Evolutionary conservation across 1,140 invertebrate genomes (phyloP).

Genomic region (Drosophila takahashii): DNA sequence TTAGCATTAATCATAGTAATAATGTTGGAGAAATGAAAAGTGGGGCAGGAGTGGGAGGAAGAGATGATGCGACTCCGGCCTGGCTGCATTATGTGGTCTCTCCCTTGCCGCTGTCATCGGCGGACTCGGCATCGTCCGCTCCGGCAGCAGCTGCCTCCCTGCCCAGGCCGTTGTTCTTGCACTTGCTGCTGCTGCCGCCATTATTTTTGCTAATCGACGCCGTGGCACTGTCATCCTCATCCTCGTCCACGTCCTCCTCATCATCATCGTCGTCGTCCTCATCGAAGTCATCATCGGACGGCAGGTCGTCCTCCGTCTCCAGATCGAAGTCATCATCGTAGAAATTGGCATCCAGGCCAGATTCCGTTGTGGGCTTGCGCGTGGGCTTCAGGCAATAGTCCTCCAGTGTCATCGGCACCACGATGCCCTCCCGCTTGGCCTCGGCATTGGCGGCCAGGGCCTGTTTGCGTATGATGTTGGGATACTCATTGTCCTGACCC

Average conservation of each 20-base stretch:
- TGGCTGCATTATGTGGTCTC: constrained; percentile 80
- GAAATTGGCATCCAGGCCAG: constrained; percentile 93
- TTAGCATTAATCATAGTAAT: constrained; percentile 61
- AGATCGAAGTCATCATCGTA: constrained; percentile 96
- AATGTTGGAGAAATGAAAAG: constrained; percentile 56
- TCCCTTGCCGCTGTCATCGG: constrained; percentile 83
- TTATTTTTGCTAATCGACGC: constrained; percentile 60
- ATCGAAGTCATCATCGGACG: constrained; percentile 87
- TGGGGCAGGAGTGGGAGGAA: constrained; percentile 39
- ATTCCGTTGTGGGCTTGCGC: constrained; percentile 91
- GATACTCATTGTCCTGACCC: constrained; percentile 99
- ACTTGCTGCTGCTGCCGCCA: constrained; percentile 48
- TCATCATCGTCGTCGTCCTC: constrained; percentile 87
- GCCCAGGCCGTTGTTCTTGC: constrained; percentile 69
- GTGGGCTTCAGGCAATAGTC: constrained; percentile 98
- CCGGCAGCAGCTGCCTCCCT: constrained; percentile 29
- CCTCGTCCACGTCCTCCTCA: constrained; percentile 51
- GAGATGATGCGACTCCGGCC: constrained; percentile 13
- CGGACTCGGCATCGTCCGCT: constrained; percentile 66
- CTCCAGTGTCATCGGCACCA: constrained; percentile 98
- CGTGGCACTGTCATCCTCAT: constrained; percentile 86
- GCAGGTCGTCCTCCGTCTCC: constrained; percentile 91
- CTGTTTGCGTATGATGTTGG: constrained; percentile 99
- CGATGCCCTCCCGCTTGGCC: constrained; percentile 98
- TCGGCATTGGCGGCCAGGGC: constrained; percentile 96